Conservation (phyloP, 2,113 vertebrate genomes). For the Hippocampus mohnikei region DNA sequence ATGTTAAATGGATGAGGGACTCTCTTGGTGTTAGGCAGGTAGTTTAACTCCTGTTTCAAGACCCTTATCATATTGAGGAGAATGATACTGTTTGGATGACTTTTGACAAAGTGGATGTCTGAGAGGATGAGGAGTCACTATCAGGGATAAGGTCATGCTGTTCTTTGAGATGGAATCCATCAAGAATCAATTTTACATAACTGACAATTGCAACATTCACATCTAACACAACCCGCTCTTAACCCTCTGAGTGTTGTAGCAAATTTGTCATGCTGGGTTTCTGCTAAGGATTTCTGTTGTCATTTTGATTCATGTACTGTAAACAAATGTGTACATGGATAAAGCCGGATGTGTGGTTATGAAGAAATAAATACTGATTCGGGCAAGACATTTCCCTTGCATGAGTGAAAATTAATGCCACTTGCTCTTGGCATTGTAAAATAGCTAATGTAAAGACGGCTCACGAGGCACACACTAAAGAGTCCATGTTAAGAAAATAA, state of each 20-base stretch:
- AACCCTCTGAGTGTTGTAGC: conserved; percentile 3
- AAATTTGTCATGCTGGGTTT: not conserved
- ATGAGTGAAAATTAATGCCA: conserved; percentile 16
- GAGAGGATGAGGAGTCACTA: not conserved
- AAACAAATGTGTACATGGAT: not conserved
- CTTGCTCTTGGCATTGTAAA: conserved; percentile 44
- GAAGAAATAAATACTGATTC: conserved; percentile 2
- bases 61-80: too few species aligned
- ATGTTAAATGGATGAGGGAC: too few species aligned
- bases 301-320: too few species aligned
- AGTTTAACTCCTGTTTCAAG: too few species aligned
- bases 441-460: conserved; percentile 31
- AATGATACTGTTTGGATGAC: too few species aligned
- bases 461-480: conserved; percentile 48
- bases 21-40: too few species aligned
- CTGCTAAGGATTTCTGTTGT: not conserved
- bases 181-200: not conserved
- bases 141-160: not conserved
- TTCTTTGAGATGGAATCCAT: not conserved
- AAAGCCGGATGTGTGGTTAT: not conserved
- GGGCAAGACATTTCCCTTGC: not conserved
- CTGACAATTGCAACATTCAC: conserved; percentile 37
- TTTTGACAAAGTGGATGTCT: too few species aligned
- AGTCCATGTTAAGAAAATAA: conserved; percentile 37
- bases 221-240: conserved; percentile 40